A percentile compares a stretch with the other conserved stretches of the same genome.
These are phyloP conservation scores for Pithecia hirsuta DNA, from an alignment of 2,797 vertebrate species.

Conservation along the genomic window DNA sequence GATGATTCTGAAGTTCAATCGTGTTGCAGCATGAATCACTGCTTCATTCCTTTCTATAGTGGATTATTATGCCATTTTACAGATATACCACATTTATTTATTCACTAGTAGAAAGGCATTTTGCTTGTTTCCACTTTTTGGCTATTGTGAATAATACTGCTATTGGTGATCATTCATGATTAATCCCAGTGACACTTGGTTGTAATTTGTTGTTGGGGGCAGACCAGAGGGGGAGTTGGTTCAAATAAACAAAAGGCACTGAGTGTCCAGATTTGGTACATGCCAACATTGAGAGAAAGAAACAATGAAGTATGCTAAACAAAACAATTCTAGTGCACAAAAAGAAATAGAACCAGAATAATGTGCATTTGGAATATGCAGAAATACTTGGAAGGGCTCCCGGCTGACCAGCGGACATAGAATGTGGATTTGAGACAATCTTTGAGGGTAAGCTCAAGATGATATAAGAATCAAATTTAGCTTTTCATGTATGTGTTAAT, in stretches of 20 bases:
- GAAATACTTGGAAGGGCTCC: rapidly evolving
- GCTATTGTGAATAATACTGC: background rate
- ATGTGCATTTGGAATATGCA: background rate
- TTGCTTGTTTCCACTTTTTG: background rate
- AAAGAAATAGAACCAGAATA: background rate
- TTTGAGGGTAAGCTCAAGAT: background rate
- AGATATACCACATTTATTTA: background rate
- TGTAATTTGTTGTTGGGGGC: background rate
- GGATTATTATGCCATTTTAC: background rate
- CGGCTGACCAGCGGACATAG: background rate
- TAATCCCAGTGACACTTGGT: background rate
- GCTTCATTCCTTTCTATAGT: background rate
- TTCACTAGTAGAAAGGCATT: background rate
- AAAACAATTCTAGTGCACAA: background rate
- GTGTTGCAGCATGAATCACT: background rate
- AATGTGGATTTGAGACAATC: background rate
- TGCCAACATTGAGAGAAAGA: background rate
- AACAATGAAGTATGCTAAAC: background rate
- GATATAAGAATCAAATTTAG: background rate
- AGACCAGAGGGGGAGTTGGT: background rate
- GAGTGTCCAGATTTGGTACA: background rate
- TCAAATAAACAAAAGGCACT: background rate
- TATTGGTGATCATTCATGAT: background rate
- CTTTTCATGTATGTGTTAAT: background rate
- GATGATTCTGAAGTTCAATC: background rate